Evolutionary conservation across 2,113 vertebrate species (phyloP).

Genomic region (Sardina pilchardus): DNA sequence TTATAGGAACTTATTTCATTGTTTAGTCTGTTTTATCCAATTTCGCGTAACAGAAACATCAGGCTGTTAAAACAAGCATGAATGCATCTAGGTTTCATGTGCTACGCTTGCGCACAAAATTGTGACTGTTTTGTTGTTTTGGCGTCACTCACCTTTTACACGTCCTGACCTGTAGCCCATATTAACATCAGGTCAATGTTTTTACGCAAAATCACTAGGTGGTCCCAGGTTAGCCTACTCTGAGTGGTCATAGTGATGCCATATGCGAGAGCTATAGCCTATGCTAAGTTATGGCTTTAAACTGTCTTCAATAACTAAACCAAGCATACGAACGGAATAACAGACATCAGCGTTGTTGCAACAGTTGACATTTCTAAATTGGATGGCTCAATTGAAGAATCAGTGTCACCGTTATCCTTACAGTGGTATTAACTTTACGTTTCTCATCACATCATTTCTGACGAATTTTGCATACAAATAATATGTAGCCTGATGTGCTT

Average conservation of each 20-base stretch:
- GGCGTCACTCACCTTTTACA: background rate
- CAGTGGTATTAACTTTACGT: no score
- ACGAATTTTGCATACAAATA: no score
- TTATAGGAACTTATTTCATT: background rate
- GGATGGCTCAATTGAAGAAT: no score
- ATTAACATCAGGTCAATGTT: background rate
- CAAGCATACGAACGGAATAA: no score
- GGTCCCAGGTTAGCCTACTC: no score
- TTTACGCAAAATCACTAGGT: background rate
- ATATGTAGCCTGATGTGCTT: no score
- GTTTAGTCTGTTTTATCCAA: background rate
- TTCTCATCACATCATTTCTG: no score
- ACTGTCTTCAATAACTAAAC: background rate
- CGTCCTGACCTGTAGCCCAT: background rate
- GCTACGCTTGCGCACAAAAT: background rate
- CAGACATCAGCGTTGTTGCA: no score
- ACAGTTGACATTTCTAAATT: no score
- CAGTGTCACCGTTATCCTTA: no score
- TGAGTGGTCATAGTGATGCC: background rate
- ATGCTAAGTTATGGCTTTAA: background rate
- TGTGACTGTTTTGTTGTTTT: background rate
- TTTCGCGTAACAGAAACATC: background rate
- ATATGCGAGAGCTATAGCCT: background rate
- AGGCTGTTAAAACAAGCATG: background rate
- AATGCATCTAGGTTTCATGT: background rate